Base-by-base conservation (phyloP, 1,140 invertebrate species). In the Agrypnia vestita region DNA sequence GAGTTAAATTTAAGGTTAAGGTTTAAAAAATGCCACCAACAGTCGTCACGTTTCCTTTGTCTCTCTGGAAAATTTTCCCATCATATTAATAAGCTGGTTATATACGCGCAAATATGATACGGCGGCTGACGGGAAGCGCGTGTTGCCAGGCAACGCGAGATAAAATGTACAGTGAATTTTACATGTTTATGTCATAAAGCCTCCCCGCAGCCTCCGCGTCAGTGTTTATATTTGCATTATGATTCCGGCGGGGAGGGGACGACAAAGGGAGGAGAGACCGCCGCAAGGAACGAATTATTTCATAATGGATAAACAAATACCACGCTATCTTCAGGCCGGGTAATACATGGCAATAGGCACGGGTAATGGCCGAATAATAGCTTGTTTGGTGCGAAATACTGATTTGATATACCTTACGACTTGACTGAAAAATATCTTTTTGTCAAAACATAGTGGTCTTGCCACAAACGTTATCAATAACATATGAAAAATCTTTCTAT, bases 161-260 rank as follows among this genome's bases (percentile, higher is more conserved):
- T 77, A 80, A 76, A 76, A 77, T 75, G 72, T 73, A 61, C 77
- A 64, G 25, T 80, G 79, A 76, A 80, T 80, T 80, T 80, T 80
- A 72, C 79, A 77, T 80, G 64, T 76, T 80, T 73, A 77, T 77
- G 44, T 59, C 75, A 77, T 81, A 81, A 81, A 35, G 53, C 74
- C 49, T 21, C 21, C 19, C 25, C 17, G 9, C n/a, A 19, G 15
- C 76, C 62, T 78, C 17, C 62, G 43, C 49, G 61, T 53, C 25
- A 35, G 1, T 80, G 73, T 80, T 80, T 80, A 80, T 79, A 79
- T 79, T 79, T 79, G 71, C 69, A 79, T 79, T 79, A 79, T n/a
- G 49, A n/a, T 19, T 43, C 17, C n/a, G 35, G 49, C 12, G 51
- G 71, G 25, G 61, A 7, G 55, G 55, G 7, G 55, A 7, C 8